Evolutionary conservation across 2,797 vertebrate species (phyloP).

Genomic region (Eulemur rubriventer): DNA sequence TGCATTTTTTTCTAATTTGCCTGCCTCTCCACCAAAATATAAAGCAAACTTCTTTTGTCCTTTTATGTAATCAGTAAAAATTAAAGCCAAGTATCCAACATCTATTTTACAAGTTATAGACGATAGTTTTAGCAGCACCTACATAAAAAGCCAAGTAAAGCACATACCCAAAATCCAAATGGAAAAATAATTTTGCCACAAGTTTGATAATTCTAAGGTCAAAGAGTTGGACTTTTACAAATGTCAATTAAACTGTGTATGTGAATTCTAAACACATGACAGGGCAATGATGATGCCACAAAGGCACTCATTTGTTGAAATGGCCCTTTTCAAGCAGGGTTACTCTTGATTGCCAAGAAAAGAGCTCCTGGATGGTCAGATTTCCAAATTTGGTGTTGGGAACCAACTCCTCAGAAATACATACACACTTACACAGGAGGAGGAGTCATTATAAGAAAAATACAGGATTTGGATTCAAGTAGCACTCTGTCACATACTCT

Average conservation of each 20-base stretch:
- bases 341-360: conserved; percentile 23
- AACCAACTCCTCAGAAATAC: conserved; percentile 41
- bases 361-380: conserved; percentile 30
- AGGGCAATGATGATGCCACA: not conserved
- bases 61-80: conserved; percentile 46
- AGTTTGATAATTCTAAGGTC: conserved; percentile 41
- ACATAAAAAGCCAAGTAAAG: conserved; percentile 20
- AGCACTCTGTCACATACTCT: conserved; percentile 20
- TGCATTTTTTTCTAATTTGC: not conserved
- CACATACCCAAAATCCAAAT: conserved; percentile 44
- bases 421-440: not conserved
- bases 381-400: conserved; percentile 11
- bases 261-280: not conserved
- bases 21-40: not conserved
- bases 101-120: conserved; percentile 43
- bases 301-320: conserved; percentile 7
- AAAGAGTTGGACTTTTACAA: conserved; percentile 37
- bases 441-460: conserved; percentile 50
- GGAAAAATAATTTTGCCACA: conserved; percentile 53
- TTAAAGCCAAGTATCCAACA: conserved; percentile 25
- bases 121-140: not conserved
- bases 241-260: not conserved
- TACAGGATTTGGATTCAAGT: conserved; percentile 30
- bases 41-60: conserved; percentile 42
- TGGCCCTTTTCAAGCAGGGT: conserved; percentile 8